Evolutionary conservation across 2,888 invertebrate species (phyloP).

Genomic region (Mellilla xanthometata): DNA sequence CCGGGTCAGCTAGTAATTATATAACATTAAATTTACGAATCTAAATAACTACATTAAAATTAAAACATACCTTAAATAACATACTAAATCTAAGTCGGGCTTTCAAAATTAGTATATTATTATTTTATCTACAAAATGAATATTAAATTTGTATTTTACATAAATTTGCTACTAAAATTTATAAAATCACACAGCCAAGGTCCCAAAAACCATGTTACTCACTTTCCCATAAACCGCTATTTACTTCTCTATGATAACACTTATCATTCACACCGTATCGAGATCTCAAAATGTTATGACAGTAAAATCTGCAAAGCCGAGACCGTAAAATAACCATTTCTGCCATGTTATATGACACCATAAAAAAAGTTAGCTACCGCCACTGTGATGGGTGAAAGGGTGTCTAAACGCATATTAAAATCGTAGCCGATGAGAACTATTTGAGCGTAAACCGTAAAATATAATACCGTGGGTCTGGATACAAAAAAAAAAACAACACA

Average conservation of each 20-base stretch:
- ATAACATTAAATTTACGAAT: too few relatives aligned
- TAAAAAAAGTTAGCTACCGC: constrained; percentile 68
- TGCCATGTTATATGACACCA: constrained; percentile 74
- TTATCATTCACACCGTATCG: constrained; percentile 68
- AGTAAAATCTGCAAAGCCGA: constrained; percentile 61
- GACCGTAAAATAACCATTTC: constrained; percentile 78
- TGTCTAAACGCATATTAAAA: constrained; percentile 76
- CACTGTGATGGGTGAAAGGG: constrained; percentile 70
- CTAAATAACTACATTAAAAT: too few relatives aligned
- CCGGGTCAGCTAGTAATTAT: too few relatives aligned
- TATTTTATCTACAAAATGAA: too few relatives aligned
- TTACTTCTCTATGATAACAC: constrained; percentile 48
- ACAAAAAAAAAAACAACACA: constrained; percentile 23
- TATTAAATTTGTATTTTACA: too few relatives aligned
- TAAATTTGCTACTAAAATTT: too few relatives aligned
- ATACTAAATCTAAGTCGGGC: too few relatives aligned
- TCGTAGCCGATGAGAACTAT: constrained; percentile 75
- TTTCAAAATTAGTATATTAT: too few relatives aligned
- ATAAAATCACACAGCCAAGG: neutral
- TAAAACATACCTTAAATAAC: too few relatives aligned
- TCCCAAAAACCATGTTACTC: too few relatives aligned
- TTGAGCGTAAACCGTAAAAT: constrained; percentile 75
- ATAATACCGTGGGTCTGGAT: constrained; percentile 36
- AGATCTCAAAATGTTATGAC: constrained; percentile 79
- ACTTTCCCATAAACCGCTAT: constrained; percentile 41